Conservation (phyloP, 2,797 vertebrate species). For the Onychomys leucogaster region DNA sequence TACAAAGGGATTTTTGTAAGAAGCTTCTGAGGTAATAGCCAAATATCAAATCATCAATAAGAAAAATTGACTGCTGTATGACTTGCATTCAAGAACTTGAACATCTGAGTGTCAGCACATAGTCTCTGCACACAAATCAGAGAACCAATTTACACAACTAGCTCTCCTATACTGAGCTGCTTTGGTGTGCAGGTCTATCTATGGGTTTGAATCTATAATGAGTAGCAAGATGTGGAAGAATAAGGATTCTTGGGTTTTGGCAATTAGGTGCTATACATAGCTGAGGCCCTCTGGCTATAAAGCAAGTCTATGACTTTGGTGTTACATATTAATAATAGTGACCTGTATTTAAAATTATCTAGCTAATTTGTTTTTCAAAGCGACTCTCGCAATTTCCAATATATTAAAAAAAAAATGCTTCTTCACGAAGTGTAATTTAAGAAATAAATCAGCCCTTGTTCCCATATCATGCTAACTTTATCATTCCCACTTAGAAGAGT, state of each 20-base stretch:
- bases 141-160: not conserved
- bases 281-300: not conserved
- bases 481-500: constrained; percentile 58
- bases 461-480: constrained; percentile 53
- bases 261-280: not conserved
- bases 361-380: constrained; percentile 34
- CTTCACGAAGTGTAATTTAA: constrained; percentile 50
- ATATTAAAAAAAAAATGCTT: constrained; percentile 24
- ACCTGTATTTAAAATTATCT: constrained; percentile 68
- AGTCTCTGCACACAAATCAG: not conserved
- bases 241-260: not conserved
- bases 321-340: not conserved
- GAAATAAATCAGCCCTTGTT: constrained; percentile 66
- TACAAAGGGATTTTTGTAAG: not conserved
- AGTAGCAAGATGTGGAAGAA: constrained; percentile 13
- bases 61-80: not conserved
- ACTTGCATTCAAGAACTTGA: not conserved
- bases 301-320: not conserved
- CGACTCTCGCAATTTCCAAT: constrained; percentile 31
- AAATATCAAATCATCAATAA: not conserved
- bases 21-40: not conserved
- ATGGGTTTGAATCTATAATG: not conserved
- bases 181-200: not conserved
- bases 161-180: not conserved
- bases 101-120: not conserved